Base-by-base conservation (phyloP, 2,113 vertebrate genomes). In the Gavialis gangeticus region DNA sequence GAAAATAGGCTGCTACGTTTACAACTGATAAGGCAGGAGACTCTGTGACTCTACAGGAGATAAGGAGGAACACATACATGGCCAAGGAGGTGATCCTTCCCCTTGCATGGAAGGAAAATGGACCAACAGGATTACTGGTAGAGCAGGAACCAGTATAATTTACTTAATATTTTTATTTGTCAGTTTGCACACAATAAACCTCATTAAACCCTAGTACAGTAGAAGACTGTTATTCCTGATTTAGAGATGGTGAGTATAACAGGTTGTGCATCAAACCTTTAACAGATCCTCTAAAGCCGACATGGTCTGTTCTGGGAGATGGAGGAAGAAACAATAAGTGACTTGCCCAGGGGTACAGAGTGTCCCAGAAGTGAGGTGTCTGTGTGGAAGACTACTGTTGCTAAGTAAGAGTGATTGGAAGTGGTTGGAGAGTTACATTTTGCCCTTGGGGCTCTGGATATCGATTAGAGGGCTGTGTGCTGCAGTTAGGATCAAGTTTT, bases 371-470 rank as follows among this genome's bases (percentile, higher is more conserved):
- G 30, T 13, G 18, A 22, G 30, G 30, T 30, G 28, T 71, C 67
- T 71, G 67, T 71, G 67, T 37, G 21, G 30, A 12, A 34, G 30
- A 37, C 67, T 21, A 34, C 30, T 34, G 21, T 67, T 67, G n/a
- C 22, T 71, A 22, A 2, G 1, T 6, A 69, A 46, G 58, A 25
- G 14, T 4, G 11, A 19, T 28, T 56, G 71, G 34, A 46, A 27
- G 28, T 1, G 16, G 57, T 34, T 24, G 59, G 24, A 3, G 13
- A 55, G 30, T 14, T 5, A 12, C 27, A 5, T 63, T 84, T 34
- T 34, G 25, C 76, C 6, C 9, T 12, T 14, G 1, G 4, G 18
- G 34, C 14, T 28, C 15, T 18, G 3, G 10, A 4, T 0, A 0
- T 60, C 1, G 2, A 67, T n/a, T 67, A 28, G 66, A 75, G 84